A percentile compares a stretch with the other conserved stretches of the same genome.
phyloP scores from a whole-genome alignment of 2,113 vertebrate genomes.

The Ptilonorhynchus violaceus region DNA sequence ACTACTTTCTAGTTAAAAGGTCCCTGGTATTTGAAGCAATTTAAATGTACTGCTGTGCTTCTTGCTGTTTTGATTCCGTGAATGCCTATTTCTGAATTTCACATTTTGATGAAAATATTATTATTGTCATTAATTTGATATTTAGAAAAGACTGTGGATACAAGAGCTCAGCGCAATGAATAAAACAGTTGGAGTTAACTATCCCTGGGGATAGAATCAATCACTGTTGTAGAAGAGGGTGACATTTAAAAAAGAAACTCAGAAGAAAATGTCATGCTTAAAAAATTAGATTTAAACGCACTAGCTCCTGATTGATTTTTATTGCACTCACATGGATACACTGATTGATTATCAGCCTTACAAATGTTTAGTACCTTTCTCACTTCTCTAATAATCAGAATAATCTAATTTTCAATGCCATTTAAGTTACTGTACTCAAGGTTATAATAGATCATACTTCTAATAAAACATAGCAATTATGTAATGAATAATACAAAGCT shows the following conservation, averaged over 20 bases:
- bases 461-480: conserved; percentile 76
- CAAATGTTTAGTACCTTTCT: conserved; percentile 78
- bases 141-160: conserved; percentile 54
- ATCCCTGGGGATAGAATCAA: conserved; percentile 79
- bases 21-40: neutral
- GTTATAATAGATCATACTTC: conserved; percentile 79
- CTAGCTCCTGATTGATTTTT: conserved; percentile 81
- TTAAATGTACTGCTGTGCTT: neutral
- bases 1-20: neutral
- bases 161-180: conserved; percentile 52
- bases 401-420: conserved; percentile 82
- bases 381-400: conserved; percentile 80
- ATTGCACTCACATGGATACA: conserved; percentile 75
- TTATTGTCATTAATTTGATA: conserved; percentile 66
- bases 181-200: conserved; percentile 74
- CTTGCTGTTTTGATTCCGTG: neutral
- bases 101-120: conserved; percentile 55
- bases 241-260: conserved; percentile 84
- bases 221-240: conserved; percentile 77
- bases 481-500: conserved; percentile 73
- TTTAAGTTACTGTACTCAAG: conserved; percentile 75
- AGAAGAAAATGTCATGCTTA: conserved; percentile 83
- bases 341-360: conserved; percentile 80
- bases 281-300: conserved; percentile 85
- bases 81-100: conserved; percentile 3